phyloP scores from a whole-genome alignment of 2,113 vertebrate genomes.

The Erpornis zantholeuca region DNA sequence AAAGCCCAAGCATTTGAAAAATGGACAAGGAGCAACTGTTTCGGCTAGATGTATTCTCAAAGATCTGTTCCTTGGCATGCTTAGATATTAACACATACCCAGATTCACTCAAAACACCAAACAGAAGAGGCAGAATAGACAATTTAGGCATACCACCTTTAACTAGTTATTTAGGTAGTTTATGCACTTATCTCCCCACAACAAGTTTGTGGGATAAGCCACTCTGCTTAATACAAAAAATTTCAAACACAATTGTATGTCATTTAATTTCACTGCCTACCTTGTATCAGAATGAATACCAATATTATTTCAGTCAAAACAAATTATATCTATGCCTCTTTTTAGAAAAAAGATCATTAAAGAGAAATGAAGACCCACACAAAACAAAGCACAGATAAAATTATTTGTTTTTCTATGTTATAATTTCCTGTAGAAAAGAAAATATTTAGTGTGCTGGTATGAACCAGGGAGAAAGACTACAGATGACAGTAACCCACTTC shows the following conservation, averaged over 20 bases:
- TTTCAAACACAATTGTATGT: not conserved
- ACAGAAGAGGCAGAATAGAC: not conserved
- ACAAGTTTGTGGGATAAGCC: not conserved
- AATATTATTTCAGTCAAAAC: not conserved
- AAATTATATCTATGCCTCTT: not conserved
- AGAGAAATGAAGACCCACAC: not conserved
- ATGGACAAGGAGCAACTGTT: not conserved
- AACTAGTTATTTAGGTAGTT: not conserved
- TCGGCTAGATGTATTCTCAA: not conserved
- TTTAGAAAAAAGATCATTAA: not conserved
- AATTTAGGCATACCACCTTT: not conserved
- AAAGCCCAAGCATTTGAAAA: not conserved
- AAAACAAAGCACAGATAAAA: not conserved
- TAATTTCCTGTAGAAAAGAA: not conserved
- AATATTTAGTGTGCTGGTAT: not conserved
- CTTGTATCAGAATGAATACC: not conserved
- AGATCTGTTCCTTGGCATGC: not conserved
- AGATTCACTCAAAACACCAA: not conserved
- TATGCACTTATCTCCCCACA: not conserved
- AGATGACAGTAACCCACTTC: not conserved
- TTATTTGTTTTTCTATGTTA: not conserved
- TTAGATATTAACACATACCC: not conserved
- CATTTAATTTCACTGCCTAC: not conserved
- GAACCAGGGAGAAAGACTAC: not conserved
- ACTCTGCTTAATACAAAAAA: not conserved